Evolutionary conservation across 2,888 invertebrate genomes (phyloP).

Genomic region (Andrena bicolor): DNA sequence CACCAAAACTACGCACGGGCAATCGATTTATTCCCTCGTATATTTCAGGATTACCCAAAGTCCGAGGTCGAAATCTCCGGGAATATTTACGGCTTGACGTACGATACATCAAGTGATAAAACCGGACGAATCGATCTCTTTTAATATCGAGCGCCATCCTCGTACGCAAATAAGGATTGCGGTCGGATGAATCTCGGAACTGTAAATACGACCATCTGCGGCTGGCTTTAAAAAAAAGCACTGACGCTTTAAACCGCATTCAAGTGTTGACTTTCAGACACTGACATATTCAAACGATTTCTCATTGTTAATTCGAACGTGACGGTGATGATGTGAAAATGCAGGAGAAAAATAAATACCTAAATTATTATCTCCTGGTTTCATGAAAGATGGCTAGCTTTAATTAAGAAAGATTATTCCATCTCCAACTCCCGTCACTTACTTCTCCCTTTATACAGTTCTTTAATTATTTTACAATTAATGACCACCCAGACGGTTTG

Average conservation of each 20-base stretch:
- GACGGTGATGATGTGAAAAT: background rate
- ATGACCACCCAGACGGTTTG: too few species aligned
- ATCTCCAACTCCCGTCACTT: too few species aligned
- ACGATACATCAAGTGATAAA: conserved; percentile 75
- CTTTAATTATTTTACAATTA: too few species aligned
- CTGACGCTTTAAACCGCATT: background rate
- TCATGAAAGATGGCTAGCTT: too few species aligned
- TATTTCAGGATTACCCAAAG: conserved; percentile 76
- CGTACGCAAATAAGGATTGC: conserved; percentile 67
- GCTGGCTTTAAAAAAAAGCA: background rate
- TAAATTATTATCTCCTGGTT: too few species aligned
- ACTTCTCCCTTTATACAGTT: too few species aligned
- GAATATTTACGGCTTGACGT: conserved; percentile 73
- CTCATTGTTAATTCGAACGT: background rate
- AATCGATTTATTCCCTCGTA: conserved; percentile 74
- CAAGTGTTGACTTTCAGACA: too few species aligned
- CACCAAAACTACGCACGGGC: conserved; percentile 69
- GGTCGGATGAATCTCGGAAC: conserved; percentile 49
- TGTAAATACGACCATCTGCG: conserved; percentile 14
- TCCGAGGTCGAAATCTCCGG: conserved; percentile 73
- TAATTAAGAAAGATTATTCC: too few species aligned
- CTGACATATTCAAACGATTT: background rate
- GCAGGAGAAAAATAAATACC: too few species aligned
- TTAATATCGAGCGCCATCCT: conserved; percentile 65
- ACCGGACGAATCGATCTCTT: conserved; percentile 70